Evolutionary conservation across 2,113 vertebrate genomes (phyloP).

Genomic region (Lagenorhynchus albirostris): DNA sequence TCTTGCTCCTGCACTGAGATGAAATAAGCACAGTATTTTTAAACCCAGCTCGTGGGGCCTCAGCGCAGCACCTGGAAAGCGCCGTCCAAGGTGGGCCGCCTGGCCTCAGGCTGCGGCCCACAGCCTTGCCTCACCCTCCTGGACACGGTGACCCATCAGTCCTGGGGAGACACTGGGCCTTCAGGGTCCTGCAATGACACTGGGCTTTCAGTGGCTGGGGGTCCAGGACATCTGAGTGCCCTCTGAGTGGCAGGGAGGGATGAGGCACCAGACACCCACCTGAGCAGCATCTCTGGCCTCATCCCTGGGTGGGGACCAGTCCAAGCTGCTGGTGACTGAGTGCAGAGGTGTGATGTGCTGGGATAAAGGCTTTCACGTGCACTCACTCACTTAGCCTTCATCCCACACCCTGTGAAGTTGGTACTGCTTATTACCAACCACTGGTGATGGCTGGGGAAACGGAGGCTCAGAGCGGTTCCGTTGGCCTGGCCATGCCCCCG

Average conservation of each 20-base stretch:
- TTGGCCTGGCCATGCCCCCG: not conserved
- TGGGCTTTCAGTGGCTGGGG: not conserved
- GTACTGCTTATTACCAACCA: not conserved
- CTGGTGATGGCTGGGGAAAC: not conserved
- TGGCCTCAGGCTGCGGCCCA: rapidly evolving
- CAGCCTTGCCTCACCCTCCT: not conserved
- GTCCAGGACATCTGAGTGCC: not conserved
- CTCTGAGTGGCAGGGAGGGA: rapidly evolving
- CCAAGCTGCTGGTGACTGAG: not conserved
- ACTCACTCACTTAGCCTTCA: too few relatives aligned
- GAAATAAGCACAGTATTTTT: not conserved
- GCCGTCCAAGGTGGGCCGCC: rapidly evolving
- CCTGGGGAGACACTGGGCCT: not conserved
- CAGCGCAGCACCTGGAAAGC: not conserved
- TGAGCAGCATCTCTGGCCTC: too few relatives aligned
- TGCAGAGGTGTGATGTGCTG: rapidly evolving
- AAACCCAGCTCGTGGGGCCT: not conserved
- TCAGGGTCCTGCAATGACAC: not conserved
- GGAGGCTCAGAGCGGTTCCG: not conserved
- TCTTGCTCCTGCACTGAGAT: not conserved
- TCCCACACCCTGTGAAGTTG: not conserved
- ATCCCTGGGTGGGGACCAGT: rapidly evolving
- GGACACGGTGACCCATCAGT: rapidly evolving
- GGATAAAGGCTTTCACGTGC: too few relatives aligned
- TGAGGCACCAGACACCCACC: rapidly evolving